Conservation (phyloP, 2,113 vertebrate genomes). For the Pavo muticus region DNA sequence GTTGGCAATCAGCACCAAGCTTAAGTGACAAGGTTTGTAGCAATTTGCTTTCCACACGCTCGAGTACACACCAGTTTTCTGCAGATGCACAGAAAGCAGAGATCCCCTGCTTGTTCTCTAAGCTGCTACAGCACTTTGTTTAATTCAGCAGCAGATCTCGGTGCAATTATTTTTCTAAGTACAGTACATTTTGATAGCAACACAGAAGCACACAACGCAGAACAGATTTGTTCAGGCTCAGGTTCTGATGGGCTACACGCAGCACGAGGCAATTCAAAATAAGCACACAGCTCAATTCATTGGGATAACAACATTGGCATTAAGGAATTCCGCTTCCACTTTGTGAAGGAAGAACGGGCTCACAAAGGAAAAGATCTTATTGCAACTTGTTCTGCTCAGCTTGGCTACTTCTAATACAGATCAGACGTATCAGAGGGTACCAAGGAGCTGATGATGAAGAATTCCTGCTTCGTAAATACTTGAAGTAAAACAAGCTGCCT, state of each 20-base stretch:
- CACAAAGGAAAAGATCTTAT: constrained; percentile 42
- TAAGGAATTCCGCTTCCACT: constrained; percentile 7
- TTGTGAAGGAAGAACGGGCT: neutral
- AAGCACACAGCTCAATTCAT: constrained; percentile 11
- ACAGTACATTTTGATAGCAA: constrained; percentile 60
- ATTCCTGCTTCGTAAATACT: neutral
- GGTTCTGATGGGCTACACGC: constrained; percentile 23
- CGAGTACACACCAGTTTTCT: neutral
- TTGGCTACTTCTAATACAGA: neutral
- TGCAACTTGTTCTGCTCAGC: constrained; percentile 39
- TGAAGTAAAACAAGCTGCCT: neutral
- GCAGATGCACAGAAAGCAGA: constrained; percentile 23
- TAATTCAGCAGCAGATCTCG: constrained; percentile 40
- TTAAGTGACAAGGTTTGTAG: constrained; percentile 14
- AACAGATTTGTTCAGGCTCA: constrained; percentile 40
- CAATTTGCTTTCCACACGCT: neutral
- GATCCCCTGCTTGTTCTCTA: constrained; percentile 3
- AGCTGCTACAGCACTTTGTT: constrained; percentile 8
- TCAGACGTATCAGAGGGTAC: neutral
- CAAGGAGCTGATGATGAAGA: constrained; percentile 9
- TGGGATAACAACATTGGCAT: constrained; percentile 11
- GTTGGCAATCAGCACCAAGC: constrained; percentile 69
- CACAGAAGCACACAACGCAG: neutral
- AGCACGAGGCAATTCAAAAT: constrained; percentile 32
- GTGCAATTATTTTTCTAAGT: neutral